phyloP scores from a whole-genome alignment of 2,888 invertebrate species.

The Diarsia dahlii region DNA sequence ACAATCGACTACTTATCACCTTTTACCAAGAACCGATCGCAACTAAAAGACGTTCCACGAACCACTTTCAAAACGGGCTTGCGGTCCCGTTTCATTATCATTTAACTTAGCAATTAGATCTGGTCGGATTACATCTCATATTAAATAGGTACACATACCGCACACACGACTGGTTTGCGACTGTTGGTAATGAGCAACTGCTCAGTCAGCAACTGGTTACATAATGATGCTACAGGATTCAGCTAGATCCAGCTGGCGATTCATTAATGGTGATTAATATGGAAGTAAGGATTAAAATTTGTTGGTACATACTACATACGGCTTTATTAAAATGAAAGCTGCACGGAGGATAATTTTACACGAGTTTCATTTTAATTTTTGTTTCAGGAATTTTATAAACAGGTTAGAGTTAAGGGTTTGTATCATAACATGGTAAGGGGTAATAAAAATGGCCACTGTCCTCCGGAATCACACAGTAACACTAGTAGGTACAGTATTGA shows the following conservation, averaged over 20 bases:
- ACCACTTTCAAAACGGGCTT: constrained; percentile 58
- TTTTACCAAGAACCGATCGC: constrained; percentile 28
- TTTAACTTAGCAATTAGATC: constrained; percentile 60
- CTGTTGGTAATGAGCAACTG: constrained; percentile 37
- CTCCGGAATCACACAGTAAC: not conserved
- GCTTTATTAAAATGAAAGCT: constrained; percentile 27
- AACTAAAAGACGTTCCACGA: constrained; percentile 47
- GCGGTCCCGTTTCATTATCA: constrained; percentile 55
- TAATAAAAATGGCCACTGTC: not conserved
- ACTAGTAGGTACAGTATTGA: not conserved
- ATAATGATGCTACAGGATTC: constrained; percentile 20
- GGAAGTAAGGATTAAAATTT: constrained; percentile 21
- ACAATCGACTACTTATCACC: constrained; percentile 11
- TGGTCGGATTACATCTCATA: constrained; percentile 58
- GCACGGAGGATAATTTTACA: not conserved
- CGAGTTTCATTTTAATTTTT: constrained; percentile 11
- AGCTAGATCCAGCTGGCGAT: constrained; percentile 39
- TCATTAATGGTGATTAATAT: constrained; percentile 48
- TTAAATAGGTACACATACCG: constrained; percentile 54
- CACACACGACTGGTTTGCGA: constrained; percentile 47
- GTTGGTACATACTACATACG: constrained; percentile 8
- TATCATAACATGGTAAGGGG: not conserved
- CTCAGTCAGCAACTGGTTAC: constrained; percentile 31
- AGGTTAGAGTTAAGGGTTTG: not conserved
- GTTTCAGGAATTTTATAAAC: constrained; percentile 13